Base-by-base conservation (phyloP, 1,140 invertebrate species). In the Trigoniulus corallinus region DNA sequence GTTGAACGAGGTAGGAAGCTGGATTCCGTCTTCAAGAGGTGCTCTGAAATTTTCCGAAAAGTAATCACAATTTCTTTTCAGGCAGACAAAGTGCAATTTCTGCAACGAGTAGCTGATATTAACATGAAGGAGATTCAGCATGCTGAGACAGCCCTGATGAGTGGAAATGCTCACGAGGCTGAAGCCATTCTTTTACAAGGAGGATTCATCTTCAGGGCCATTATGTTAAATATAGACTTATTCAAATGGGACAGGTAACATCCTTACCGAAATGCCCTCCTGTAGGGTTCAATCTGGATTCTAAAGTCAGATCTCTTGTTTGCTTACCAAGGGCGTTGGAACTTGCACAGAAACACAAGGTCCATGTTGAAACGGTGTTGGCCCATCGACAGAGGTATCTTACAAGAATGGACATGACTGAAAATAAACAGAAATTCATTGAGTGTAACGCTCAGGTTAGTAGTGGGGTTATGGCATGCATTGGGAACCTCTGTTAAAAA, bases 41-140 rank as follows among this genome's bases (percentile, higher is more conserved):
- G 10, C 12, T 18, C 26, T 15, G 12, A 37, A 50, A 44, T 48
- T 13, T 48, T 39, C 20, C 10, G 47, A 48, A 39, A 20, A 48
- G 10, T 20, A 21, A 45, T 12, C 10, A 34, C 10, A n/a, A n/a
- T n/a, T n/a, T n/a, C n/a, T n/a, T n/a, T 12, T 43, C 50, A 72
- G 73, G 81, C 79, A 43, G 88, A 95, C 59, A 93, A 94, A 77
- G 89, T 95, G 0, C 75, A 81, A 58, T 91, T 87, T 62, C 81
- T 95, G 48, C 79, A 83, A 61, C 76, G 87, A 58, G 78, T 94
- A 22, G 84, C 88, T 64, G 64, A 72, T 48, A 66, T 76, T 23
- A 67, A 71, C 18, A 60, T 67, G n/a, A 71, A 72, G 51, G 74
- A 77, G 48, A 66, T 81, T 47, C 74, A 79, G 60, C 73, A 78